phyloP scores from a whole-genome alignment of 2,888 invertebrate genomes.

The Labia minor region DNA sequence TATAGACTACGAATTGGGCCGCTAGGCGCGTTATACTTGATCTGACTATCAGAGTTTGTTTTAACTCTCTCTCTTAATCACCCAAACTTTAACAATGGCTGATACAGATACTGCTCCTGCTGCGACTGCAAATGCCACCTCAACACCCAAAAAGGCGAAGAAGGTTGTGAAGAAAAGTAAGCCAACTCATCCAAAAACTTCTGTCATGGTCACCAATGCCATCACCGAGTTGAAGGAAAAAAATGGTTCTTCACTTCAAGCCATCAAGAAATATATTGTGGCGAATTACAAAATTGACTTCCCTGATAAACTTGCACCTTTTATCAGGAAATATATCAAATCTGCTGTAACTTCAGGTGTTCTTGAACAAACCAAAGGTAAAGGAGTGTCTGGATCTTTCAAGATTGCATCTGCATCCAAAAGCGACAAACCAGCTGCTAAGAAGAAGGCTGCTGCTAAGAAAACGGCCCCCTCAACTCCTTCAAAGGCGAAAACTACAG shows the following conservation, averaged over 20 bases:
- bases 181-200: slow-evolving; percentile 40
- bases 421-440: not conserved
- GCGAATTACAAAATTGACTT: slow-evolving; percentile 47
- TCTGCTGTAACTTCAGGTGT: slow-evolving; percentile 40
- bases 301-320: slow-evolving; percentile 44
- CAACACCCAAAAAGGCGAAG: slow-evolving; percentile 26
- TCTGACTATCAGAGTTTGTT: too few relatives aligned
- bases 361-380: slow-evolving; percentile 43
- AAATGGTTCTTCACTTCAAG: slow-evolving; percentile 46
- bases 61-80: too few relatives aligned
- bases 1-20: too few relatives aligned
- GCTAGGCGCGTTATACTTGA: too few relatives aligned
- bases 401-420: slow-evolving; percentile 29
- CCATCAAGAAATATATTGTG: slow-evolving; percentile 53
- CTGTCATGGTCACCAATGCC: slow-evolving; percentile 48
- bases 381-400: slow-evolving; percentile 43
- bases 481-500: not conserved
- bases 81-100: slow-evolving; percentile 21
- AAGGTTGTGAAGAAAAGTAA: slow-evolving; percentile 28
- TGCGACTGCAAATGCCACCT: slow-evolving; percentile 21
- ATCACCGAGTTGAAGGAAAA: slow-evolving; percentile 44
- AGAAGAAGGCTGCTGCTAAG: not conserved
- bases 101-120: slow-evolving; percentile 22
- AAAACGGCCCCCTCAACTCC: not conserved
- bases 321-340: slow-evolving; percentile 50